A percentile compares a stretch with the other conserved stretches of the same genome.
Conservation (phyloP, 1,140 invertebrate species). For the Saxidomus purpurata region DNA sequence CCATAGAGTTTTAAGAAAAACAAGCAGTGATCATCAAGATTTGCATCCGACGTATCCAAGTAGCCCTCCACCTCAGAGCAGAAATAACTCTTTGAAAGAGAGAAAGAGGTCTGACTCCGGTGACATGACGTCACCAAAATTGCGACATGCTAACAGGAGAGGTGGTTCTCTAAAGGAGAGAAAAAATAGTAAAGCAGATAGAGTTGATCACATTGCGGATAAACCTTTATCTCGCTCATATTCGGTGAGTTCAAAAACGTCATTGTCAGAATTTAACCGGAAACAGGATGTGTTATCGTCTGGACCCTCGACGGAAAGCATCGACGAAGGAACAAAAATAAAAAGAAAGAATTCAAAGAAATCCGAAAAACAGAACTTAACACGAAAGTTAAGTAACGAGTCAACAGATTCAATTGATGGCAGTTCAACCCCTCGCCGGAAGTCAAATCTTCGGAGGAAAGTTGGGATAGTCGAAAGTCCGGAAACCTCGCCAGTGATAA, state of each 20-base stretch:
- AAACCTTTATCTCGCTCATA: conserved; percentile 29
- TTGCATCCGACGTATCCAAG: neutral
- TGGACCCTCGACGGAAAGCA: neutral
- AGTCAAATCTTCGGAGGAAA: neutral
- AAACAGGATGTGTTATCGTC: neutral
- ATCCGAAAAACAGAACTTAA: neutral
- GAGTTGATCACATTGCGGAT: neutral
- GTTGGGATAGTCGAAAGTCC: neutral
- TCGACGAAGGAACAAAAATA: neutral
- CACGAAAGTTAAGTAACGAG: conserved; percentile 25
- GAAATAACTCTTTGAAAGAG: conserved; percentile 56
- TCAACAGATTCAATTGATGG: neutral
- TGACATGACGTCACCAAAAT: conserved; percentile 3
- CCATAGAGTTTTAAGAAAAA: neutral
- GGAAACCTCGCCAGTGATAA: neutral
- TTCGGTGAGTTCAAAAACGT: conserved; percentile 2
- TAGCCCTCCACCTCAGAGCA: conserved; percentile 16
- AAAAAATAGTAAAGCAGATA: conserved; percentile 16
- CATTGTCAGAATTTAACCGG: neutral
- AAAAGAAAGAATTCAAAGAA: conserved; percentile 49
- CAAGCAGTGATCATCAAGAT: conserved; percentile 3
- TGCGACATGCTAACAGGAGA: neutral
- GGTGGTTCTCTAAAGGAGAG: conserved; percentile 57
- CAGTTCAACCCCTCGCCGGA: neutral
- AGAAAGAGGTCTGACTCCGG: neutral